phyloP scores from a whole-genome alignment of 2,797 vertebrate genomes.

The Peromyscus nudipes region DNA sequence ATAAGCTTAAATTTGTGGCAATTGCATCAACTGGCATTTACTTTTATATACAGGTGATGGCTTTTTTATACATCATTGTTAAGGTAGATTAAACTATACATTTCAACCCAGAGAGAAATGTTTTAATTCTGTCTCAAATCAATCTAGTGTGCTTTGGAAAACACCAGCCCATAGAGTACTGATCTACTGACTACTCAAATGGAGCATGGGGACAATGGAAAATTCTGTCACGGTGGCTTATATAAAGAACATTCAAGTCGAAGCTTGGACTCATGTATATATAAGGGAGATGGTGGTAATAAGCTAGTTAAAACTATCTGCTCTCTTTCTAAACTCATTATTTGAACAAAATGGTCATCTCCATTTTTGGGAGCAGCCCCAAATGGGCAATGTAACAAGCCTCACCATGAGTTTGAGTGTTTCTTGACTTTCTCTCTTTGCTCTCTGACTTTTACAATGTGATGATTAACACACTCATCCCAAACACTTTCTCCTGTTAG shows the following conservation, averaged over 20 bases:
- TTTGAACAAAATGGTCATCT: constrained; percentile 27
- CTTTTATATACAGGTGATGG: not conserved
- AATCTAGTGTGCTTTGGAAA: not conserved
- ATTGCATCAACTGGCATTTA: not conserved
- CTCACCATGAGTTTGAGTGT: not conserved
- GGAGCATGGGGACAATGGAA: not conserved
- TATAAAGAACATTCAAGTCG: not conserved
- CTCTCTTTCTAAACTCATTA: constrained; percentile 18
- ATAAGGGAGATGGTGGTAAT: not conserved
- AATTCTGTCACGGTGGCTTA: not conserved
- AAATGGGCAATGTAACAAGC: not conserved
- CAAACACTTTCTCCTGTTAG: not conserved
- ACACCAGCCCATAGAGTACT: not conserved
- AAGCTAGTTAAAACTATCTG: not conserved
- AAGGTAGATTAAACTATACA: constrained; percentile 27
- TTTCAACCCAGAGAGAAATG: constrained; percentile 50
- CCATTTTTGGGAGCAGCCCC: not conserved
- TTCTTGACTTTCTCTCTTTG: constrained; percentile 29
- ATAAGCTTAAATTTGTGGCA: not conserved
- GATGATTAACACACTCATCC: not conserved
- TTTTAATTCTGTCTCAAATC: constrained; percentile 5
- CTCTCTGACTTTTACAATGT: not conserved
- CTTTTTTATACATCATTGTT: not conserved
- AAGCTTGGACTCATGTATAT: not conserved
- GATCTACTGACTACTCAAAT: not conserved